Conservation (phyloP, 2,113 vertebrate species). For the Gambusia holbrooki region DNA sequence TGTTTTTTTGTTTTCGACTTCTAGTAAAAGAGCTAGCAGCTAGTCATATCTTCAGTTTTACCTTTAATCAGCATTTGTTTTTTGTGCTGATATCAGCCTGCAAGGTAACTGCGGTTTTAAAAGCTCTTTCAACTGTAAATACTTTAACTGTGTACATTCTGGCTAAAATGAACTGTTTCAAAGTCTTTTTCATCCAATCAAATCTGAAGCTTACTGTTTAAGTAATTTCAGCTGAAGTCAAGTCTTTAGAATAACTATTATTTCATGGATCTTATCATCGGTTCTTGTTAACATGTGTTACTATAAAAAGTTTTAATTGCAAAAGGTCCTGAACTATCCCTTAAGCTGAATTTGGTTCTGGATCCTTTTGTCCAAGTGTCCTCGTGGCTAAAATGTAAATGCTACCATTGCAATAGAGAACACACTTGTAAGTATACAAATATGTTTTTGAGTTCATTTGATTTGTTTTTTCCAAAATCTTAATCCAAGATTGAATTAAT, state of each 20-base stretch:
- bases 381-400: not conserved
- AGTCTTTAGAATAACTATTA: not conserved
- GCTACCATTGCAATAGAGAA: not conserved
- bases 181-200: no score
- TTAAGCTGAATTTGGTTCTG: not conserved
- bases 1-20: not conserved
- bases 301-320: not conserved
- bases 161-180: not conserved
- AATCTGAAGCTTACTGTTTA: no score
- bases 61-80: not conserved
- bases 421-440: not conserved
- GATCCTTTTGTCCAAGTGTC: not conserved
- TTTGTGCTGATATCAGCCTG: not conserved
- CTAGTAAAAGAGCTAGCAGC: not conserved
- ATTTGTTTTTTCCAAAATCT: constrained; percentile 9
- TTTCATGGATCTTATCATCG: not conserved
- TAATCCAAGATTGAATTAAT: not conserved
- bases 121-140: not conserved
- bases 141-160: not conserved
- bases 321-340: not conserved
- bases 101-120: not conserved
- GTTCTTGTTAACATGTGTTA: not conserved
- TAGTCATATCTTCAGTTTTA: not conserved
- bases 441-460: not conserved
- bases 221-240: no score